These are phyloP conservation scores for Mustela lutreola DNA, from an alignment of 2,113 vertebrate genomes.

Conservation along the genomic window DNA sequence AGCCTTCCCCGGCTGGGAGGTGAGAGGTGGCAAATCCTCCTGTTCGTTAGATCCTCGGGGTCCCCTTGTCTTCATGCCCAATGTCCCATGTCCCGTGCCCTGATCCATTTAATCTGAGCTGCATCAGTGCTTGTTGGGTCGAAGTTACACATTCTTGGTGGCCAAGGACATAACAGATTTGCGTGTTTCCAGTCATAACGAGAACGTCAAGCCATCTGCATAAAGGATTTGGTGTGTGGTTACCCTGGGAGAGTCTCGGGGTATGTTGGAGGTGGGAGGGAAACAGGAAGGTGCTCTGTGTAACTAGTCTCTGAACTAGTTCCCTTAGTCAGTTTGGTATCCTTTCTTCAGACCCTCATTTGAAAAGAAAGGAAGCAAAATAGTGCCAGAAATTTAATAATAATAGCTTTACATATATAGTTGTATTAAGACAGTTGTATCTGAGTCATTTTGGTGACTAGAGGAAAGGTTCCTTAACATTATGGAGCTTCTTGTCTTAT, in stretches of 20 bases:
- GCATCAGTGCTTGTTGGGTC: neutral
- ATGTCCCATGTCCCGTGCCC: no score
- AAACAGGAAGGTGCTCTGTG: neutral
- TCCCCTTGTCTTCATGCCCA: neutral
- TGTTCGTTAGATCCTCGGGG: rapidly evolving
- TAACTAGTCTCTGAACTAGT: neutral
- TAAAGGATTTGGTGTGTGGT: neutral
- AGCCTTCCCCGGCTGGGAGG: neutral
- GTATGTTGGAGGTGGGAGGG: neutral
- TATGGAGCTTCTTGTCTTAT: neutral
- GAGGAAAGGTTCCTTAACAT: neutral
- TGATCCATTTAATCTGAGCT: neutral
- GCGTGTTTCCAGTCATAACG: neutral
- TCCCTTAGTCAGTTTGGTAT: neutral
- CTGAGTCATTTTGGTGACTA: neutral
- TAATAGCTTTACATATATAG: neutral
- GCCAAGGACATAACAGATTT: neutral
- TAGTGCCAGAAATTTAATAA: neutral
- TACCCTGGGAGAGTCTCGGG: no score
- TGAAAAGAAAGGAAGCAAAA: neutral
- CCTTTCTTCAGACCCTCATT: neutral
- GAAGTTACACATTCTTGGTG: neutral
- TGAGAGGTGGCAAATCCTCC: neutral
- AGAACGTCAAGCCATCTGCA: neutral
- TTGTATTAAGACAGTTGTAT: neutral